phyloP scores from a whole-genome alignment of 1,140 invertebrate species.

The Aphis gossypii region DNA sequence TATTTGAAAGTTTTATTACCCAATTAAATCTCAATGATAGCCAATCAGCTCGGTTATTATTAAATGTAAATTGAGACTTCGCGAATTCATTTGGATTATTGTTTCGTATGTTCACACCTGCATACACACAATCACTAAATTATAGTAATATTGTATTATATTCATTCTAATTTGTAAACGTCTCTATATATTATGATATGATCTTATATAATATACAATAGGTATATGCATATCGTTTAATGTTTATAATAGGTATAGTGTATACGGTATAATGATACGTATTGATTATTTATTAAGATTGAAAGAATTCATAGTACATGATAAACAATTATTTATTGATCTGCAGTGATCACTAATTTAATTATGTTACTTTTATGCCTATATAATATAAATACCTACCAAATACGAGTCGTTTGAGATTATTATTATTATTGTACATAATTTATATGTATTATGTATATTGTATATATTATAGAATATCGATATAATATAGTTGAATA shows the following conservation, averaged over 20 bases:
- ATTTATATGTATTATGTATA: neutral
- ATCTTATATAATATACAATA: neutral
- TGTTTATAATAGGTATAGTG: neutral
- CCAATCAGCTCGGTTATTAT: neutral
- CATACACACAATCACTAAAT: neutral
- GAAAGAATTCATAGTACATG: neutral
- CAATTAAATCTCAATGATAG: conserved; percentile 2
- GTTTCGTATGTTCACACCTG: neutral
- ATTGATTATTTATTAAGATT: neutral
- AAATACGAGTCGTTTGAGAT: neutral
- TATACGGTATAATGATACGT: neutral
- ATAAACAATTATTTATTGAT: conserved; percentile 7
- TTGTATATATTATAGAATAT: neutral
- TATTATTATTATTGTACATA: neutral
- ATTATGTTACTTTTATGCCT: neutral
- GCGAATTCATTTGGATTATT: neutral
- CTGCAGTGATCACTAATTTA: neutral
- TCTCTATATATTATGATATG: neutral
- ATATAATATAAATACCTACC: neutral
- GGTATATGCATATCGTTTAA: neutral
- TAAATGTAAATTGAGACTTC: conserved; percentile 19
- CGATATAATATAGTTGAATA: neutral
- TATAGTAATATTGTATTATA: neutral
- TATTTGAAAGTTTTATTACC: neutral
- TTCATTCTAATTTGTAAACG: neutral